These are phyloP conservation scores for Chymomyza fuscimana DNA, from an alignment of 2,888 invertebrate genomes.

Conservation along the genomic window DNA sequence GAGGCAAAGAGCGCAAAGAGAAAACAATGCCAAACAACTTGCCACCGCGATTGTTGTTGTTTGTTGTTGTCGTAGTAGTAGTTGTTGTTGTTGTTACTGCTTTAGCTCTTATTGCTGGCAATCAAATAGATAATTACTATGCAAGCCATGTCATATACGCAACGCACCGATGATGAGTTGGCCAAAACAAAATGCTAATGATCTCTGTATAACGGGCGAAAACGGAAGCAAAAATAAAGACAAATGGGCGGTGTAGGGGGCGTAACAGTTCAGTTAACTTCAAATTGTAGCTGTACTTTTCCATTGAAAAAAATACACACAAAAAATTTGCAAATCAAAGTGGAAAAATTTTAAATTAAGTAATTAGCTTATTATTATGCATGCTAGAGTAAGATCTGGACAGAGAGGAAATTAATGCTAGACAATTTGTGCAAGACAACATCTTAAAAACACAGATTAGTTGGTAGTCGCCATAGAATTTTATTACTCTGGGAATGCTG, in stretches of 20 bases:
- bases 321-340: not conserved
- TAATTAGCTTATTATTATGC: not conserved
- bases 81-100: not conserved
- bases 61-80: not conserved
- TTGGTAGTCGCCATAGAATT: too few species aligned
- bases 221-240: not conserved
- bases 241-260: not conserved
- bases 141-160: slow-evolving; percentile 33
- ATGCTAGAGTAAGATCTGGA: not conserved
- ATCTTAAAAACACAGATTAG: too few species aligned
- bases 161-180: not conserved
- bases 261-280: not conserved
- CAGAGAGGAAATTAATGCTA: too few species aligned
- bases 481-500: too few species aligned
- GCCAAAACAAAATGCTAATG: not conserved
- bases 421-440: too few species aligned
- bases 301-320: not conserved
- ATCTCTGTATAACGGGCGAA: not conserved
- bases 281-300: not conserved
- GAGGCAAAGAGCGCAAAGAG: slow-evolving; percentile 1
- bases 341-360: not conserved
- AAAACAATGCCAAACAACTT: slow-evolving; percentile 9
- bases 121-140: slow-evolving; percentile 63
- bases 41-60: not conserved
- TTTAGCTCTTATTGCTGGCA: slow-evolving; percentile 36